Conservation (phyloP, 1,140 invertebrate species). For the Daktulosphaira vitifoliae region DNA sequence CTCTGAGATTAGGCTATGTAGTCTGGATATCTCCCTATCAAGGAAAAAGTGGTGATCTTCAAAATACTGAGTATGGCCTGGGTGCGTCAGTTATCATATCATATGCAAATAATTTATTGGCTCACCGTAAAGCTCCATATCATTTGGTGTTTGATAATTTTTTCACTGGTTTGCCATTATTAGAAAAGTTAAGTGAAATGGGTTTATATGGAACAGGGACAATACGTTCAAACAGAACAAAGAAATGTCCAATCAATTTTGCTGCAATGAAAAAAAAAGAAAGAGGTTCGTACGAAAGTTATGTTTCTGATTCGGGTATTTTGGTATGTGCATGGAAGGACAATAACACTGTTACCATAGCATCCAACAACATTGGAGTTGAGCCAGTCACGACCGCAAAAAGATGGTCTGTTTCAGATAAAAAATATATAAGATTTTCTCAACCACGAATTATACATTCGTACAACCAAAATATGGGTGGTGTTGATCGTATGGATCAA, state of each 20-base stretch:
- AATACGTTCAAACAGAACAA: slow-evolving; percentile 6
- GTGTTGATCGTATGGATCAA: slow-evolving; percentile 37
- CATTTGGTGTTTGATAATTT: slow-evolving; percentile 21
- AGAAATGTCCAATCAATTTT: not conserved
- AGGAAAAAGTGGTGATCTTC: not conserved
- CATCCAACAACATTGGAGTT: not conserved
- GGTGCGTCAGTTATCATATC: slow-evolving; percentile 11
- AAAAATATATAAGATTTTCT: not conserved
- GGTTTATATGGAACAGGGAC: slow-evolving; percentile 8
- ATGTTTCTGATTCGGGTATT: not conserved
- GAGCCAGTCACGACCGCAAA: not conserved
- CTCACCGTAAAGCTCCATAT: slow-evolving; percentile 8
- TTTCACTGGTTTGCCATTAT: not conserved
- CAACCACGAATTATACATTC: not conserved
- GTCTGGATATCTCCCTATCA: slow-evolving; percentile 29
- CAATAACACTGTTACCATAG: slow-evolving; percentile 16
- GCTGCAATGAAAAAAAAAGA: not conserved
- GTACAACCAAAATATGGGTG: slow-evolving; percentile 13
- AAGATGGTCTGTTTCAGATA: not conserved
- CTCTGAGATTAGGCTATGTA: slow-evolving; percentile 21
- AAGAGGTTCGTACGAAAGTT: not conserved
- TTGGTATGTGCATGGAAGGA: slow-evolving; percentile 5
- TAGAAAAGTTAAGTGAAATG: slow-evolving; percentile 8
- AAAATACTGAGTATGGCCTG: slow-evolving; percentile 5
- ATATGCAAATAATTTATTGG: slow-evolving; percentile 4